These are phyloP conservation scores for Sclerodermus sp. DNA, from an alignment of 2,888 invertebrate species.

Conservation along the genomic window DNA sequence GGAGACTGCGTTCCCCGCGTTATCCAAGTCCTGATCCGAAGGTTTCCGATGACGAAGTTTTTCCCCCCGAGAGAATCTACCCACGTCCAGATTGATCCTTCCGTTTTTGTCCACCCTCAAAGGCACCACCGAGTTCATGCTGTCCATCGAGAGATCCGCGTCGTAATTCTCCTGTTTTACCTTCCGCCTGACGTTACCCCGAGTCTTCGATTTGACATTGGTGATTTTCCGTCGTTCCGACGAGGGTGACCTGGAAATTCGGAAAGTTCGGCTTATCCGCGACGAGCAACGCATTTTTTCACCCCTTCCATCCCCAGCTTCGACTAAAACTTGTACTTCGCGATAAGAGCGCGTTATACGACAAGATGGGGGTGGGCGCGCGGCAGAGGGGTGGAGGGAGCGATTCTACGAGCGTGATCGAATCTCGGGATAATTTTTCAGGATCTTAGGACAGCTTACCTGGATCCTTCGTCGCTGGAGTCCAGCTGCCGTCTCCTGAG, in stretches of 20 bases:
- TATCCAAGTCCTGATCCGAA: too few relatives aligned
- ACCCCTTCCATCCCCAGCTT: too few relatives aligned
- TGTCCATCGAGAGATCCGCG: slow-evolving; percentile 51
- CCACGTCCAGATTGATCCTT: slow-evolving; percentile 54
- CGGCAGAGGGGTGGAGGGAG: too few relatives aligned
- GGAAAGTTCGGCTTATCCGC: too few relatives aligned
- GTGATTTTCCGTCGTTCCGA: slow-evolving; percentile 41
- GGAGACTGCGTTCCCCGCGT: too few relatives aligned
- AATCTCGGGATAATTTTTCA: slow-evolving; percentile 1
- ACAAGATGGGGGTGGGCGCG: too few relatives aligned
- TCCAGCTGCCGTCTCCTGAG: slow-evolving; percentile 64
- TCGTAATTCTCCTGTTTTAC: slow-evolving; percentile 45
- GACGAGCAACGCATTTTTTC: too few relatives aligned
- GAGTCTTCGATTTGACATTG: slow-evolving; percentile 36
- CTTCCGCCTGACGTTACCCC: slow-evolving; percentile 31
- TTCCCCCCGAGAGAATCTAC: slow-evolving; percentile 34
- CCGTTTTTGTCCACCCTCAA: slow-evolving; percentile 62
- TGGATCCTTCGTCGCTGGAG: slow-evolving; percentile 58
- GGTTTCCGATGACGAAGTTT: background rate
- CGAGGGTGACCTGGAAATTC: slow-evolving; percentile 47
- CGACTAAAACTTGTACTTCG: too few relatives aligned
- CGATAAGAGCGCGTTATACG: too few relatives aligned
- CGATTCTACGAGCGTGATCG: too few relatives aligned
- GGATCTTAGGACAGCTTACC: slow-evolving; percentile 25
- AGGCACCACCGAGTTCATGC: slow-evolving; percentile 56